Evolutionary conservation across 2,888 invertebrate genomes (phyloP).

Genomic region (Mellilla xanthometata): DNA sequence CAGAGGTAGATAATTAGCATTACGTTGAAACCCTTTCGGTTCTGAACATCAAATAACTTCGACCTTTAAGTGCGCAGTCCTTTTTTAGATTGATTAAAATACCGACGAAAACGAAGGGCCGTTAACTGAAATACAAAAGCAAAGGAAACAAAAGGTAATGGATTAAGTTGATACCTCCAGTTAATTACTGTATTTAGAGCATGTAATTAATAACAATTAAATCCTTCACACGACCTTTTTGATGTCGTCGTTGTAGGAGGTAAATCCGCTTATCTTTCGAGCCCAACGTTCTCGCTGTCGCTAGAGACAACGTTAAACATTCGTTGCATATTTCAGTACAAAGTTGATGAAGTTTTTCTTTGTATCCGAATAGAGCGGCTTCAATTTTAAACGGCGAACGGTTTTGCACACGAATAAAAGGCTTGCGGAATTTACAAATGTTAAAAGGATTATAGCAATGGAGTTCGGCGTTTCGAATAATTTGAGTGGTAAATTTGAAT

Average conservation of each 20-base stretch:
- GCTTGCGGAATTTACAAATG: too few species aligned
- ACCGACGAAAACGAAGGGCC: constrained; percentile 10
- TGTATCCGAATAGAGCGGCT: constrained; percentile 3
- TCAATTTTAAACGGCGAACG: neutral
- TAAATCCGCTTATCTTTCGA: constrained; percentile 34
- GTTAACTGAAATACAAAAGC: constrained; percentile 17
- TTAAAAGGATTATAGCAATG: too few species aligned
- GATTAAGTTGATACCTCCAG: constrained; percentile 30
- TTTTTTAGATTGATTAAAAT: constrained; percentile 19
- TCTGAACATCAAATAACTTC: too few species aligned
- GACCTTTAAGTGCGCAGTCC: too few species aligned
- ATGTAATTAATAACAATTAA: constrained; percentile 46
- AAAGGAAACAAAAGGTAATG: constrained; percentile 18
- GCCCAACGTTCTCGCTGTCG: constrained; percentile 15
- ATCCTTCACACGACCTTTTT: constrained; percentile 37
- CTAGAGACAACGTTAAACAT: constrained; percentile 8
- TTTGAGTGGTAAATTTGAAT: too few species aligned
- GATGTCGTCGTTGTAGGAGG: constrained; percentile 33
- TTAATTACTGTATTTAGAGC: constrained; percentile 39
- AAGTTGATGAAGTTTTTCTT: constrained; percentile 15
- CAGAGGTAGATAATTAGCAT: too few species aligned
- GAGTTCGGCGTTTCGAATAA: too few species aligned
- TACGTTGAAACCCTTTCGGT: too few species aligned
- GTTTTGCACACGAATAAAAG: neutral
- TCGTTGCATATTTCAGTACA: constrained; percentile 19